A percentile compares a stretch with the other conserved stretches of the same genome.
phyloP scores from a whole-genome alignment of 2,113 vertebrate species.

The Apus apus region DNA sequence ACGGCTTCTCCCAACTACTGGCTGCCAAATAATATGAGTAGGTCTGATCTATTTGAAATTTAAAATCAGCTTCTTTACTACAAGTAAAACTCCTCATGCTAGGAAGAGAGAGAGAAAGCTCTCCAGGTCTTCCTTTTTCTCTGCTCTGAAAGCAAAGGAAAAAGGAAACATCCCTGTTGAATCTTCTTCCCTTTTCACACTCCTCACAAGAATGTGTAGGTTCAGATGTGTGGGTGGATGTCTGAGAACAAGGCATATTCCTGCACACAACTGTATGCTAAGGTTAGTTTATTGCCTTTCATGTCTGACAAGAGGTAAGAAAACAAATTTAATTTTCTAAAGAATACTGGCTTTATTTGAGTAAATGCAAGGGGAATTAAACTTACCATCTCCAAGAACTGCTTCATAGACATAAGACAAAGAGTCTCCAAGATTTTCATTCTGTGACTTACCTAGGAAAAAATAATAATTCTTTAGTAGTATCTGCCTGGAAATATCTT shows the following conservation, averaged over 20 bases:
- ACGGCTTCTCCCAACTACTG: neutral
- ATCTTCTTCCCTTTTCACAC: neutral
- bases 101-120: neutral
- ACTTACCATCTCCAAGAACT: neutral
- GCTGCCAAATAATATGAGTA: neutral
- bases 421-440: neutral
- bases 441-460: neutral
- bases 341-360: neutral
- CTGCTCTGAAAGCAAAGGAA: neutral
- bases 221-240: neutral
- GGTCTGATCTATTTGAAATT: neutral
- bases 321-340: neutral
- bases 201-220: neutral
- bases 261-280: neutral
- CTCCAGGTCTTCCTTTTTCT: neutral
- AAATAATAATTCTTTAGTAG: neutral
- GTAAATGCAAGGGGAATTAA: neutral
- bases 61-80: neutral
- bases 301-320: neutral
- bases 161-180: neutral
- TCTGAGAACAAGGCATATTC: neutral
- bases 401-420: neutral
- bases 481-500: neutral
- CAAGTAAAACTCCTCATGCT: neutral
- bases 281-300: neutral